phyloP scores from a whole-genome alignment of 2,888 invertebrate genomes.

The Amphimallon solstitiale region DNA sequence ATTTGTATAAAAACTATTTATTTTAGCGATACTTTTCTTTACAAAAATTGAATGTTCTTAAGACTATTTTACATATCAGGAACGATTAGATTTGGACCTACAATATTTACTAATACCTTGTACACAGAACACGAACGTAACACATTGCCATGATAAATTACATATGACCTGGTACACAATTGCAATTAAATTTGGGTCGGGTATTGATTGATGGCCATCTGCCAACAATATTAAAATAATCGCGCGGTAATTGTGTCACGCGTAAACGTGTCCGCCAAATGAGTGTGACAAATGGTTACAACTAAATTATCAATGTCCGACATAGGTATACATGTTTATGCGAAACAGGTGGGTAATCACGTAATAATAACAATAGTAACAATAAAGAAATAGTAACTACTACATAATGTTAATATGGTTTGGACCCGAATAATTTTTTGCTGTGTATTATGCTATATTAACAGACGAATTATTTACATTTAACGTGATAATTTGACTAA shows the following conservation, averaged over 20 bases:
- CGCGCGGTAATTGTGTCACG: constrained; percentile 19
- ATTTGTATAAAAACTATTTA: constrained; percentile 25
- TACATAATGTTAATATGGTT: too few relatives aligned
- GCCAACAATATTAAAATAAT: constrained; percentile 29
- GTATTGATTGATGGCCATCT: constrained; percentile 26
- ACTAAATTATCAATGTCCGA: background rate
- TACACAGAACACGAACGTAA: background rate
- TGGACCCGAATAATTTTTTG: too few relatives aligned
- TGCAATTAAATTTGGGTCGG: constrained; percentile 24
- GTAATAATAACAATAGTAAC: background rate
- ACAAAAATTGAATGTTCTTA: constrained; percentile 21
- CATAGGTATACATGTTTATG: background rate
- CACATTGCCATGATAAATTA: constrained; percentile 24
- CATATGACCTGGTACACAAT: constrained; percentile 11
- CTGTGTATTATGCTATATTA: too few relatives aligned
- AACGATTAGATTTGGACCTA: constrained; percentile 23
- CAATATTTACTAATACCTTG: constrained; percentile 10
- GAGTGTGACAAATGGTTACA: constrained; percentile 17
- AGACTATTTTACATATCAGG: constrained; percentile 18
- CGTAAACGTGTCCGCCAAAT: constrained; percentile 3
- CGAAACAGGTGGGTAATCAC: too few relatives aligned
- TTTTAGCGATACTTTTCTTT: constrained; percentile 18
- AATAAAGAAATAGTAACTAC: too few relatives aligned
- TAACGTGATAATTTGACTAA: too few relatives aligned
- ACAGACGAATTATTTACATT: too few relatives aligned